Evolutionary conservation across 2,888 invertebrate genomes (phyloP).

Genomic region (Eupeodes luniger): DNA sequence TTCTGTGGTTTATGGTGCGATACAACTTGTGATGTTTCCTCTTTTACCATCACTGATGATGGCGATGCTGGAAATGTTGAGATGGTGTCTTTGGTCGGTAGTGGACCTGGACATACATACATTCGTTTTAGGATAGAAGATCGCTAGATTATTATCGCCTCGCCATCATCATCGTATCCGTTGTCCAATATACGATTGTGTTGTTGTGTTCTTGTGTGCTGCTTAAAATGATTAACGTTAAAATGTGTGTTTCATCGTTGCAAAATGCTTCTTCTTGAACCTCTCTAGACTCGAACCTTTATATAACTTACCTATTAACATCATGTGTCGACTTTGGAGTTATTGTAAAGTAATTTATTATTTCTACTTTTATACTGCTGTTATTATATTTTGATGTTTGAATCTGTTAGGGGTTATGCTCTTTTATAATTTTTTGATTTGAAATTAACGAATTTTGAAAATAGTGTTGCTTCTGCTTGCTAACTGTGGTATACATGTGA

Average conservation of each 20-base stretch:
- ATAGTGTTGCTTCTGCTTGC: no score
- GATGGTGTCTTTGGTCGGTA: neutral
- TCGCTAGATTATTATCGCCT: constrained; percentile 72
- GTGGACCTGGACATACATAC: constrained; percentile 28
- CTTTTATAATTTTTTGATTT: constrained; percentile 49
- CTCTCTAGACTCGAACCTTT: neutral
- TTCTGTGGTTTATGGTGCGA: constrained; percentile 71
- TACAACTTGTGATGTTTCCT: constrained; percentile 69
- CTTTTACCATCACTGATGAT: constrained; percentile 52
- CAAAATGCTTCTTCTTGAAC: constrained; percentile 50
- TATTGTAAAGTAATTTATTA: constrained; percentile 76
- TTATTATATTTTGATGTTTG: constrained; percentile 49
- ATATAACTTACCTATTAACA: neutral
- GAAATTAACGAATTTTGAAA: constrained; percentile 30
- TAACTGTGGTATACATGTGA: no score
- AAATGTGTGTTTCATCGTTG: constrained; percentile 41
- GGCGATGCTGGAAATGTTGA: constrained; percentile 9
- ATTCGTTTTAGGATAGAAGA: constrained; percentile 68
- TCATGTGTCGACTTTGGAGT: constrained; percentile 73
- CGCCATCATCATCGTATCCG: constrained; percentile 69
- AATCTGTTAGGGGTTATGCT: constrained; percentile 52
- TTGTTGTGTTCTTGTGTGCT: constrained; percentile 59
- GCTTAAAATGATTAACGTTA: constrained; percentile 75
- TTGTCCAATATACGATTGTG: constrained; percentile 72
- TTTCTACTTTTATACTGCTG: constrained; percentile 45